Percentiles rank a stretch among this genome's conserved stretches.
Evolutionary conservation across 2,797 vertebrate genomes (phyloP).

Genomic region (Holocentrus rufus): DNA sequence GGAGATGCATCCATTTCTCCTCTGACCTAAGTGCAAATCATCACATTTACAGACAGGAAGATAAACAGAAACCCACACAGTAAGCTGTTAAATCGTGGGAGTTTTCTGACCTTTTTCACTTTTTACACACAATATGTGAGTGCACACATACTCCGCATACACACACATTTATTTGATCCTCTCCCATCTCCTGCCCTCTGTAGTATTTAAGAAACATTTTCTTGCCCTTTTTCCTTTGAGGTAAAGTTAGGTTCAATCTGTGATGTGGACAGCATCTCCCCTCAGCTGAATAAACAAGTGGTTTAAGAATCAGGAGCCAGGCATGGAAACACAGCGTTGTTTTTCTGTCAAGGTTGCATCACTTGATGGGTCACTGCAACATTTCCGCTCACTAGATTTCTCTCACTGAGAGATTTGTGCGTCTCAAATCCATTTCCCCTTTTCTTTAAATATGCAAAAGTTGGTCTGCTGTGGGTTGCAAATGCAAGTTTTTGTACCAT

Average conservation of each 20-base stretch:
- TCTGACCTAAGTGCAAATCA: constrained; percentile 71
- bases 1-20: constrained; percentile 54
- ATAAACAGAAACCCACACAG: neutral
- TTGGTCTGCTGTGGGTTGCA: neutral
- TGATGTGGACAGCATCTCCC: constrained; percentile 36
- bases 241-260: constrained; percentile 33
- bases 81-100: constrained; percentile 1
- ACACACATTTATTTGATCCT: neutral
- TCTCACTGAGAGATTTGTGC: neutral
- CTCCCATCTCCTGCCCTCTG: constrained; percentile 1
- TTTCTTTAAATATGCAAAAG: constrained; percentile 9
- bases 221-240: neutral
- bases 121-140: neutral
- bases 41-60: constrained; percentile 19
- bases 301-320: constrained; percentile 40
- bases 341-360: constrained; percentile 27
- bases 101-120: neutral
- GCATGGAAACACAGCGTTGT: constrained; percentile 12
- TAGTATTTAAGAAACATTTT: constrained; percentile 7
- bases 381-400: constrained; percentile 42
- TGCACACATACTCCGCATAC: too few relatives aligned
- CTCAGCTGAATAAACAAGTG: constrained; percentile 59
- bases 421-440: constrained; percentile 48
- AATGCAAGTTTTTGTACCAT: neutral
- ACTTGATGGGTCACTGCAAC: constrained; percentile 31